Base-by-base conservation (phyloP, 2,888 invertebrate genomes). In the Aphidius colemani region DNA sequence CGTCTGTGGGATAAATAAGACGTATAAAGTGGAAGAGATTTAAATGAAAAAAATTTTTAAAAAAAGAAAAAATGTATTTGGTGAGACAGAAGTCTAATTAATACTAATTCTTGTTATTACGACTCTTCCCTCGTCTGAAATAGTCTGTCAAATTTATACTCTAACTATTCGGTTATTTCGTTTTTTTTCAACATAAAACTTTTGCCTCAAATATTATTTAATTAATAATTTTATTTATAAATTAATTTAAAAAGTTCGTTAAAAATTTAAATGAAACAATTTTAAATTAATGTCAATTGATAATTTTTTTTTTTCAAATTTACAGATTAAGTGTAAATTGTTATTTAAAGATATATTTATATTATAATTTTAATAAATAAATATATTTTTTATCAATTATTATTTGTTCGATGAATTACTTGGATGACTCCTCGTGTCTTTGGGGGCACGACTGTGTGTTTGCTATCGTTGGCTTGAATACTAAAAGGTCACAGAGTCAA, bases 61-160 rank as follows among this genome's bases (percentile, higher is more conserved):
- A 18, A 8, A 55, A 53, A 48, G 18, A 64, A 43, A 40, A 57
- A 55, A 58, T 59, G 49, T 59, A 61, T 58, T 45, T 49, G 48
- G 55, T 61, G 63, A 63, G 63, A 57, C 65, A 62, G 71, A 73
- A 71, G 70, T 72, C 68, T 77, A 81, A 81, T 81, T 81, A 80
- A 81, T 76, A 76, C 70, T 79, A 81, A 81, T 81, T 81, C 78
- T 73, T 72, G 72, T 75, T 79, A 80, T 80, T 80, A 74, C 70
- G 69, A 70, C 66, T 68, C 61, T 67, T 67, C 59, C 65, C 61
- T 60, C 56, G 56, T 43, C 60, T 43, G 45, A 56, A 58, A 59
- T 59, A 45, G 48, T 63, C 7, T 39, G 60, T 62, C 50, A 18
- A 65, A 63, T 60, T 61, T 57, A 59, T 39, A 11, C 59, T 39